Evolutionary conservation across 2,797 vertebrate genomes (phyloP).

Genomic region (Squalus acanthias): DNA sequence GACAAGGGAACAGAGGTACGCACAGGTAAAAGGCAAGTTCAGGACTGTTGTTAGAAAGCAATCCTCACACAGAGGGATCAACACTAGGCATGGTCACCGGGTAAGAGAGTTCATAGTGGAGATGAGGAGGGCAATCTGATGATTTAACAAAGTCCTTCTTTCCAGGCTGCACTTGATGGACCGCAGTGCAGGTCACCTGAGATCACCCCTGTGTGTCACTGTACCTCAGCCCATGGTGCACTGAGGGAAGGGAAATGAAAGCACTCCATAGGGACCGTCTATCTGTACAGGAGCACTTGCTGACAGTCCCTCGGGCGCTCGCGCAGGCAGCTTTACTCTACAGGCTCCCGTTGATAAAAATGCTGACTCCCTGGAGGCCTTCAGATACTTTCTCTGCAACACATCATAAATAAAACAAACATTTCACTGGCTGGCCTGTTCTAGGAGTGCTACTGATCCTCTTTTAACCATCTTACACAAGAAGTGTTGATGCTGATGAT

Average conservation of each 20-base stretch:
- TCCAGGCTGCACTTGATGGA: not conserved
- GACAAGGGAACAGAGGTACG: no score
- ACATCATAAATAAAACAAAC: not conserved
- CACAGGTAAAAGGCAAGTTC: no score
- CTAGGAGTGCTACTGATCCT: not conserved
- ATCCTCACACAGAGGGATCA: no score
- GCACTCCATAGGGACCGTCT: not conserved
- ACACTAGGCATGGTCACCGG: no score
- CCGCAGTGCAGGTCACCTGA: not conserved
- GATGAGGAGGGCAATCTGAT: not conserved
- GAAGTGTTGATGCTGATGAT: no score
- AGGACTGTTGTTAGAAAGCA: no score
- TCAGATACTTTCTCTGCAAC: not conserved
- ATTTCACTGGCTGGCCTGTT: not conserved
- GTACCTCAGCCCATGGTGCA: not conserved
- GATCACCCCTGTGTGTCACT: not conserved
- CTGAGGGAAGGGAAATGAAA: not conserved
- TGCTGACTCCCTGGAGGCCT: not conserved
- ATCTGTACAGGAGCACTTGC: not conserved
- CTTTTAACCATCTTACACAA: not conserved
- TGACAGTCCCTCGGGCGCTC: not conserved
- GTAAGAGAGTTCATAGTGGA: no score
- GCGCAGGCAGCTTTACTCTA: not conserved
- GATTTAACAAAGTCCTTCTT: not conserved
- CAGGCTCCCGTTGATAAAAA: not conserved